Evolutionary conservation across 2,797 vertebrate genomes (phyloP).

Genomic region (Micrastur ruficollis): DNA sequence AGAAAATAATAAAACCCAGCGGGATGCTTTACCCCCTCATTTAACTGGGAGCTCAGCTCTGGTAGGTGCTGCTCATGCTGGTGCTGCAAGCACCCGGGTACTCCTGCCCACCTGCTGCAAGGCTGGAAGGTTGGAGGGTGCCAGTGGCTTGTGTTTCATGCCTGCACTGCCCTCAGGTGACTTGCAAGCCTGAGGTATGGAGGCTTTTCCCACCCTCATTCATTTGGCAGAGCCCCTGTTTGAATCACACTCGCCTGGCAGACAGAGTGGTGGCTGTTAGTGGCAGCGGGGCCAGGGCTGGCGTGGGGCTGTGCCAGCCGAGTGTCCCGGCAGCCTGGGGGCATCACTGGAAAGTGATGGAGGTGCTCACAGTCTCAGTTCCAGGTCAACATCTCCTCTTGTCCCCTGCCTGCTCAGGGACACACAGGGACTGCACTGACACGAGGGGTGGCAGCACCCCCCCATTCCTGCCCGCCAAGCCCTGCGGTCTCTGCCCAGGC

Average conservation of each 20-base stretch:
- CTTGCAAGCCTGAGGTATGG: neutral
- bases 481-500: neutral
- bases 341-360: accelerated
- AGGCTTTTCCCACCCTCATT: neutral
- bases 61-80: neutral
- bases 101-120: accelerated
- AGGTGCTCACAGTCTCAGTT: accelerated
- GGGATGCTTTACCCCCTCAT: accelerated
- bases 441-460: accelerated
- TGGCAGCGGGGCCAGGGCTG: neutral
- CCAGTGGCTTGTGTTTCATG: neutral
- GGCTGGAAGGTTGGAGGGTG: neutral
- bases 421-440: accelerated
- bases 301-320: neutral
- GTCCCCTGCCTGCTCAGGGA: neutral
- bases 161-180: neutral
- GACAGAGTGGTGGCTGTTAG: neutral
- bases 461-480: accelerated
- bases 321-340: accelerated
- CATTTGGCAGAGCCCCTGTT: neutral
- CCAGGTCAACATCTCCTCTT: neutral
- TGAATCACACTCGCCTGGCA: accelerated
- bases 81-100: accelerated
- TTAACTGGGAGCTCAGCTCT: neutral
- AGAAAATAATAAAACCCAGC: neutral